Percentiles rank a stretch among this genome's conserved stretches.
Conservation (phyloP, 2,113 vertebrate genomes). For the Notarius quadriscutis region DNA sequence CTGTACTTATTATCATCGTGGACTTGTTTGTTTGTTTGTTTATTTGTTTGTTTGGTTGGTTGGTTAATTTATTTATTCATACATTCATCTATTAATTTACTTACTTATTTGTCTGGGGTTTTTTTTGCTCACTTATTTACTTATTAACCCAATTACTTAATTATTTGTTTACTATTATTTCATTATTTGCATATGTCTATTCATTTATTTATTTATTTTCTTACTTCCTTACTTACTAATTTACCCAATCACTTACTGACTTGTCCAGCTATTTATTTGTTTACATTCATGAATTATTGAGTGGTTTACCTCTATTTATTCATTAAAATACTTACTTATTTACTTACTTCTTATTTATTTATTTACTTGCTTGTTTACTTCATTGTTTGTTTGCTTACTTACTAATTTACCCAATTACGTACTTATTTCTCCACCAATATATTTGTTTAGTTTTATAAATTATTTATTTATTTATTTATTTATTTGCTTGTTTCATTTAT, state of each 20-base stretch:
- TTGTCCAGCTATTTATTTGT: too few relatives aligned
- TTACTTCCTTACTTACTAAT: too few relatives aligned
- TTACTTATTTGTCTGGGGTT: not conserved
- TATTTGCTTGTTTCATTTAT: not conserved
- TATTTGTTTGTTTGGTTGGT: not conserved
- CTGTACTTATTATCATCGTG: not conserved
- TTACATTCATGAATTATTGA: too few relatives aligned
- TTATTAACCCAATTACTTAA: not conserved
- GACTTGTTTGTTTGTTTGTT: not conserved
- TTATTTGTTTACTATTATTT: not conserved
- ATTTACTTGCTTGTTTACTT: not conserved
- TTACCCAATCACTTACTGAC: not conserved
- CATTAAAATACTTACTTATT: not conserved
- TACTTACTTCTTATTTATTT: not conserved
- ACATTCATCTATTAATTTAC: fast-evolving
- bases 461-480: too few relatives aligned
- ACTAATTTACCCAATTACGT: not conserved
- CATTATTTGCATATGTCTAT: too few relatives aligned
- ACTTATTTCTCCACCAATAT: not conserved
- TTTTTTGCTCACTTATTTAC: not conserved
- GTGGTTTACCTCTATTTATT: not conserved
- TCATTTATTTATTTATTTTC: too few relatives aligned
- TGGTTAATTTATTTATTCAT: not conserved
- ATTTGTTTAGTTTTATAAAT: not conserved
- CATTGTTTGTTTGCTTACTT: not conserved